A percentile compares a stretch with the other conserved stretches of the same genome.
Conservation (phyloP, 2,797 vertebrate species). For the Macropodus opercularis region DNA sequence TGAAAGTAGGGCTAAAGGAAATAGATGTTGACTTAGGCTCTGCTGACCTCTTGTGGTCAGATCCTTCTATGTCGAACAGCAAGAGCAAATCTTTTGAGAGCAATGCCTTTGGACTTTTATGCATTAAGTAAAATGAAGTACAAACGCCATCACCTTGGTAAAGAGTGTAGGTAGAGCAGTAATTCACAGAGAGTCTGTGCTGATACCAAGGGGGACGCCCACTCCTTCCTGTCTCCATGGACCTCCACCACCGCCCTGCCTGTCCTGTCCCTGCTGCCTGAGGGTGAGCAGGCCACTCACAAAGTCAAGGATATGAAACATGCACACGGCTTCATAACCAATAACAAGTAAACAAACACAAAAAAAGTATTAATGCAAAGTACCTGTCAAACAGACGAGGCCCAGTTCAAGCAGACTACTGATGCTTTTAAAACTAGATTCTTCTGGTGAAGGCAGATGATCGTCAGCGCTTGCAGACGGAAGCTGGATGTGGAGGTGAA, state of each 20-base stretch:
- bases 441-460: slow-evolving; percentile 39
- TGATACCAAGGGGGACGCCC: slow-evolving; percentile 80
- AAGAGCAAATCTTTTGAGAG: no score
- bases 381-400: slow-evolving; percentile 90
- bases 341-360: neutral
- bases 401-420: slow-evolving; percentile 82
- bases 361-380: neutral
- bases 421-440: slow-evolving; percentile 59
- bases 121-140: accelerated
- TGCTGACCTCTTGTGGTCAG: slow-evolving; percentile 68
- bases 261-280: slow-evolving; percentile 89
- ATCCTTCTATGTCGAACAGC: no score
- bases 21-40: slow-evolving; percentile 5
- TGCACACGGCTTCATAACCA: no score
- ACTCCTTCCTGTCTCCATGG: slow-evolving; percentile 77
- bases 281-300: neutral
- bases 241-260: slow-evolving; percentile 90
- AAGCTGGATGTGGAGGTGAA: slow-evolving; percentile 28
- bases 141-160: slow-evolving; percentile 84
- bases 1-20: neutral
- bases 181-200: slow-evolving; percentile 80
- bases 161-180: slow-evolving; percentile 84
- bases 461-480: slow-evolving; percentile 23
- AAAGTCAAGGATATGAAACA: neutral
- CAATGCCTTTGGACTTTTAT: no score